Evolutionary conservation across 2,888 invertebrate genomes (phyloP).

Genomic region (Xestobium rufovillosum): DNA sequence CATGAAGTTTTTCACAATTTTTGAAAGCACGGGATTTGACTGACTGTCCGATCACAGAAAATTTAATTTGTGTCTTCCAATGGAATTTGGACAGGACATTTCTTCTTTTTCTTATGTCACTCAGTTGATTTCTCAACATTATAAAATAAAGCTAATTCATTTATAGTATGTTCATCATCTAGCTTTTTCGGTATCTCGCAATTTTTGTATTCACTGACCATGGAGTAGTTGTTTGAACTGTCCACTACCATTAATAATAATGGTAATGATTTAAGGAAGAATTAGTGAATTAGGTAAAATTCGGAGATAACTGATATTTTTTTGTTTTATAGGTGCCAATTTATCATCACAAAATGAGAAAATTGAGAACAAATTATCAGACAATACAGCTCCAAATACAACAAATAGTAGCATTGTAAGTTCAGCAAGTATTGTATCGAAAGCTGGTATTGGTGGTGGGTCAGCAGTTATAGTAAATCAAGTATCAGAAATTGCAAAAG

Average conservation of each 20-base stretch:
- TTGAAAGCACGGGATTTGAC: no score
- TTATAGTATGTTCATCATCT: no score
- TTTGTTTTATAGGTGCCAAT: constrained; percentile 28
- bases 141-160: no score
- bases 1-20: no score
- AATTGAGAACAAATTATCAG: constrained; percentile 37
- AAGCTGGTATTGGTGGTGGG: constrained; percentile 21
- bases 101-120: no score
- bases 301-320: constrained; percentile 7
- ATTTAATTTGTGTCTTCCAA: no score
- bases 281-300: constrained; percentile 5
- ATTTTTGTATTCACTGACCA: no score
- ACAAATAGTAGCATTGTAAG: constrained; percentile 24
- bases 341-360: constrained; percentile 38
- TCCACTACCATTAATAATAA: background rate
- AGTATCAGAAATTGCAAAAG: constrained; percentile 32
- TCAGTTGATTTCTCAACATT: no score
- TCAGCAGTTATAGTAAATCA: constrained; percentile 19
- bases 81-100: no score
- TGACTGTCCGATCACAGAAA: no score
- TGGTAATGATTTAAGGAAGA: constrained; percentile 1
- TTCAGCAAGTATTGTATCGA: constrained; percentile 21
- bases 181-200: no score
- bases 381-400: constrained; percentile 25
- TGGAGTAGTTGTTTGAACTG: no score